Conservation (phyloP, 2,797 vertebrate species). For the Danio albolineatus region DNA sequence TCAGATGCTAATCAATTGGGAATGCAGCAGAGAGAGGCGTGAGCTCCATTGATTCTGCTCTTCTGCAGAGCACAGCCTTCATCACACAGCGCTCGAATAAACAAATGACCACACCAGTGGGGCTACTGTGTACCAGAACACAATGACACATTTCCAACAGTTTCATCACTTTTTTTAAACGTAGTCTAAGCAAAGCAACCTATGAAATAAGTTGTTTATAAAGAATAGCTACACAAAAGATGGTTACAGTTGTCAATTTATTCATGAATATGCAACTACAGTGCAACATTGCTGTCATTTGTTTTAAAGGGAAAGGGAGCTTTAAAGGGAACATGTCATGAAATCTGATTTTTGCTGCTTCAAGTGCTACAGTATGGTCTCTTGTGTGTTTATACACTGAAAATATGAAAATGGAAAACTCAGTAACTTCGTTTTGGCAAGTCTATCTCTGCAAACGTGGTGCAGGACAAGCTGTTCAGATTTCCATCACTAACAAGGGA, state of each 20-base stretch:
- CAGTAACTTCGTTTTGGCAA: no score
- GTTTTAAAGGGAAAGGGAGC: not conserved
- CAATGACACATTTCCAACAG: slow-evolving; percentile 68
- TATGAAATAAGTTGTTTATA: slow-evolving; percentile 57
- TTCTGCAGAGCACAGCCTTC: slow-evolving; percentile 52
- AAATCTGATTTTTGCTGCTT: no score
- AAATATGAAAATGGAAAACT: no score
- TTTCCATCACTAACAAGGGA: no score
- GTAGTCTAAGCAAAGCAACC: slow-evolving; percentile 45
- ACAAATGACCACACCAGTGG: slow-evolving; percentile 41
- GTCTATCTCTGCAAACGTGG: no score
- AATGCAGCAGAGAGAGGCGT: slow-evolving; percentile 50
- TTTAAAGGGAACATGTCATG: not conserved
- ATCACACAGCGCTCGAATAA: slow-evolving; percentile 51
- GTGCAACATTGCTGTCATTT: not conserved
- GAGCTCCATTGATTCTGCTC: slow-evolving; percentile 64
- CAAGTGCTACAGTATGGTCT: no score
- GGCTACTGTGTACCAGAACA: slow-evolving; percentile 51
- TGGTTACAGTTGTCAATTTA: not conserved
- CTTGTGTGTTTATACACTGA: no score
- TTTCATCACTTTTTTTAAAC: slow-evolving; percentile 76
- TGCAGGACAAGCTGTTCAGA: no score
- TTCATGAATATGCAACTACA: not conserved
- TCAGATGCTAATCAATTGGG: slow-evolving; percentile 58
- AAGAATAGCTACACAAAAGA: slow-evolving; percentile 38